A percentile compares a stretch with the other conserved stretches of the same genome.
Evolutionary conservation across 1,140 invertebrate genomes (phyloP).

Genomic region (Glomeris maerens): DNA sequence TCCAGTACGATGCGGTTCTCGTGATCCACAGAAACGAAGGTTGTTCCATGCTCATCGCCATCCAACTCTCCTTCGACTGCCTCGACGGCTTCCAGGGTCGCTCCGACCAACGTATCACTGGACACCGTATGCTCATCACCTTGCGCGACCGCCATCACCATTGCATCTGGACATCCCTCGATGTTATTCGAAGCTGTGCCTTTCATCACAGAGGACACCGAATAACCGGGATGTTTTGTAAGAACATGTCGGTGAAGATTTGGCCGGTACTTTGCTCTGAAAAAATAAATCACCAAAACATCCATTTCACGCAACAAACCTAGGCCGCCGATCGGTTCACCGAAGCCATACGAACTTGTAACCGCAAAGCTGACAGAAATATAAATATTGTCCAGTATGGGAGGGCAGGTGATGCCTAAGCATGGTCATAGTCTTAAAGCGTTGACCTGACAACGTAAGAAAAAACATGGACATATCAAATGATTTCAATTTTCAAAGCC

Average conservation of each 20-base stretch:
- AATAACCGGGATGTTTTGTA: conserved; percentile 3
- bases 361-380: conserved; percentile 4
- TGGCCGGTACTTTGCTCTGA: conserved; percentile 6
- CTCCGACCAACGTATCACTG: not conserved
- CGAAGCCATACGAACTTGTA: not conserved
- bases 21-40: not conserved
- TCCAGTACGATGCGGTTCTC: conserved; percentile 2
- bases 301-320: not conserved
- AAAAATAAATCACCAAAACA: not conserved
- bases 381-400: conserved; percentile 10
- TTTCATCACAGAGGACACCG: not conserved
- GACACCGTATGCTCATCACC: not conserved
- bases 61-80: not conserved
- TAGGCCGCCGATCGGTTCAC: not conserved
- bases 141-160: not conserved
- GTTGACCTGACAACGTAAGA: too few species aligned
- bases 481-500: too few species aligned
- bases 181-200: not conserved
- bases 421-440: conserved; percentile 9
- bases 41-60: not conserved
- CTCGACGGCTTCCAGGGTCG: not conserved
- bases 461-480: too few species aligned
- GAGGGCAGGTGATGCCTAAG: conserved; percentile 4
- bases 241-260: conserved; percentile 3
- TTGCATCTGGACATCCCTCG: not conserved